Evolutionary conservation across 2,888 invertebrate genomes (phyloP).

Genomic region (Eumacrocentrus americanus): DNA sequence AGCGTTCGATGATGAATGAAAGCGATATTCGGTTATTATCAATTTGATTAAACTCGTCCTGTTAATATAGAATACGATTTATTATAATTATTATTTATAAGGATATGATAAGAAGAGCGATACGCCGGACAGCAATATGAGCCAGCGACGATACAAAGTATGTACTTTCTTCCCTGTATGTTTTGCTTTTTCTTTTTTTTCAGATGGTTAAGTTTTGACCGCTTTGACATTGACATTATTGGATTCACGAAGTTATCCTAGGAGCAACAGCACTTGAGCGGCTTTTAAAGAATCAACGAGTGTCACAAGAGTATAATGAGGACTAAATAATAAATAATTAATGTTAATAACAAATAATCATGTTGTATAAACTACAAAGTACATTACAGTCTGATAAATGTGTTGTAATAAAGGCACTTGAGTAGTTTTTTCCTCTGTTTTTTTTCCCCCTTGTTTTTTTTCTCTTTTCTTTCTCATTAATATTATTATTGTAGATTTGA

Average conservation of each 20-base stretch:
- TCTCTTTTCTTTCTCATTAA: constrained; percentile 28
- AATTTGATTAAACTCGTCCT: not conserved
- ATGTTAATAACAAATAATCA: constrained; percentile 54
- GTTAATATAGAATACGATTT: constrained; percentile 42
- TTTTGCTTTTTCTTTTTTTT: constrained; percentile 15
- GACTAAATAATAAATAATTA: constrained; percentile 53
- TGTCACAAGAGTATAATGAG: constrained; percentile 33
- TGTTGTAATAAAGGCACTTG: constrained; percentile 58
- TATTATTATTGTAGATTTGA: constrained; percentile 13
- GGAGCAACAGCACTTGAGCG: constrained; percentile 27
- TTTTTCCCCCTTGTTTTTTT: constrained; percentile 25
- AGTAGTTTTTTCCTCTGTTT: constrained; percentile 42
- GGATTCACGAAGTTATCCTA: constrained; percentile 16
- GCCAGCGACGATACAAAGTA: constrained; percentile 45
- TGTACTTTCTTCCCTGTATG: constrained; percentile 34
- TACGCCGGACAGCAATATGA: constrained; percentile 52
- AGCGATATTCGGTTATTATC: too few relatives aligned
- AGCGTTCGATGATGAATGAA: constrained; percentile 3
- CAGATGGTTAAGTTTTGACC: not conserved
- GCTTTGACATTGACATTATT: constrained; percentile 3
- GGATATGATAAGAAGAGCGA: constrained; percentile 48
- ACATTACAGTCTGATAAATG: constrained; percentile 58
- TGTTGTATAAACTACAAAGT: constrained; percentile 56
- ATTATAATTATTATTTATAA: constrained; percentile 48
- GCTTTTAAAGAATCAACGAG: constrained; percentile 25